These are phyloP conservation scores for Otus sunia DNA, from an alignment of 2,113 vertebrate species.

Conservation along the genomic window DNA sequence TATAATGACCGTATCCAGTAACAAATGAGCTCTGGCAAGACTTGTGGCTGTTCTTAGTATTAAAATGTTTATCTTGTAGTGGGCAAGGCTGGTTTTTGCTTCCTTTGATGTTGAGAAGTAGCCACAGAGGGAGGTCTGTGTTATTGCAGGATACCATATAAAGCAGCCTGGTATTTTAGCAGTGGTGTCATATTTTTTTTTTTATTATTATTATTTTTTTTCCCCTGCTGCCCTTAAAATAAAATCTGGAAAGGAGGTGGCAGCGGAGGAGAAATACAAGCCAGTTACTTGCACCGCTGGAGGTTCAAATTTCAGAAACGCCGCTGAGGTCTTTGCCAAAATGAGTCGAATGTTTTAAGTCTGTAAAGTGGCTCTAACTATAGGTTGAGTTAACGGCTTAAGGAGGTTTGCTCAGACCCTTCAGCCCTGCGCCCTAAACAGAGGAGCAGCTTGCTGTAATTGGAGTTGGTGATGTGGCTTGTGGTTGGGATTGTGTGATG, in stretches of 20 bases:
- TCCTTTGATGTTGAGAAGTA: background rate
- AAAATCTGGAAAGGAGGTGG: background rate
- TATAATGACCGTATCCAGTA: background rate
- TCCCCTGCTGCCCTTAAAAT: background rate
- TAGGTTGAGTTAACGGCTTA: background rate
- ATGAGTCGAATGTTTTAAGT: background rate
- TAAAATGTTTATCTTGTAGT: background rate
- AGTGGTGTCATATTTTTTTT: background rate
- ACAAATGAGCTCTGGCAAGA: background rate
- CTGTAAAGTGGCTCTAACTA: background rate
- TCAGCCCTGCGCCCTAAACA: fast-evolving
- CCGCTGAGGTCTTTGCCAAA: background rate
- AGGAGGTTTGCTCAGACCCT: background rate
- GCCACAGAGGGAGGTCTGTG: background rate
- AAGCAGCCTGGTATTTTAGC: background rate
- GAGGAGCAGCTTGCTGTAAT: background rate
- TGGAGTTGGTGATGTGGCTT: background rate
- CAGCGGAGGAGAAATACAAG: background rate
- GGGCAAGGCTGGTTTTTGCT: background rate
- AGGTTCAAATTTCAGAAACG: background rate
- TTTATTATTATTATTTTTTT: background rate
- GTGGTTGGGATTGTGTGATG: background rate
- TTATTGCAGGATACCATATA: background rate
- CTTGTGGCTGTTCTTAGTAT: background rate
- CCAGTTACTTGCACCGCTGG: background rate